phyloP scores from a whole-genome alignment of 1,140 invertebrate genomes.

The Orchestia grillus region DNA sequence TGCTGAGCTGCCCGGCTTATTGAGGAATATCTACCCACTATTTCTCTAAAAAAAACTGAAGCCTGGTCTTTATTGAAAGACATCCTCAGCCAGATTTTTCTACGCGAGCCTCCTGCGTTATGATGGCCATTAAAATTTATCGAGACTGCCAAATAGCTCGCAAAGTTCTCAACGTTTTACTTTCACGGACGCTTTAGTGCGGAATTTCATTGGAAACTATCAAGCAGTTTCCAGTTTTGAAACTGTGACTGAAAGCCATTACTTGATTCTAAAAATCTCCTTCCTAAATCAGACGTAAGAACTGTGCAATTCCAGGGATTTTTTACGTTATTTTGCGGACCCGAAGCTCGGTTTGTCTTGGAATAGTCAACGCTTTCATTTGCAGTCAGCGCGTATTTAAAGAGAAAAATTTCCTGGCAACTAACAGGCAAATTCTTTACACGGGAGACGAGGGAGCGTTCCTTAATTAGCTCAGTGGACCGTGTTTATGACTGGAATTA shows the following conservation, averaged over 20 bases:
- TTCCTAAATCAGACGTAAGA: neutral
- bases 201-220: neutral
- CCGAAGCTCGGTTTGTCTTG: no score
- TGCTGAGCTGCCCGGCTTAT: neutral
- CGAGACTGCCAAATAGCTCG: neutral
- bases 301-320: neutral
- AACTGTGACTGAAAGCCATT: neutral
- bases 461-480: neutral
- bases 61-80: neutral
- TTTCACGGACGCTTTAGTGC: neutral
- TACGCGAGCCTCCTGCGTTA: neutral
- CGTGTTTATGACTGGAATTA: neutral
- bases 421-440: neutral
- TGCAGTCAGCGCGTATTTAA: no score
- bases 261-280: neutral
- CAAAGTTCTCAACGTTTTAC: neutral
- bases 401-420: neutral
- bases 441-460: neutral
- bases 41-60: neutral
- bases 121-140: neutral
- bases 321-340: no score
- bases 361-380: no score
- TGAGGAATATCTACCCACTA: slow-evolving; percentile 12
- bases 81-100: neutral
- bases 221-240: no score